Conservation (phyloP, 2,888 invertebrate species). For the Tenthredo livida region DNA sequence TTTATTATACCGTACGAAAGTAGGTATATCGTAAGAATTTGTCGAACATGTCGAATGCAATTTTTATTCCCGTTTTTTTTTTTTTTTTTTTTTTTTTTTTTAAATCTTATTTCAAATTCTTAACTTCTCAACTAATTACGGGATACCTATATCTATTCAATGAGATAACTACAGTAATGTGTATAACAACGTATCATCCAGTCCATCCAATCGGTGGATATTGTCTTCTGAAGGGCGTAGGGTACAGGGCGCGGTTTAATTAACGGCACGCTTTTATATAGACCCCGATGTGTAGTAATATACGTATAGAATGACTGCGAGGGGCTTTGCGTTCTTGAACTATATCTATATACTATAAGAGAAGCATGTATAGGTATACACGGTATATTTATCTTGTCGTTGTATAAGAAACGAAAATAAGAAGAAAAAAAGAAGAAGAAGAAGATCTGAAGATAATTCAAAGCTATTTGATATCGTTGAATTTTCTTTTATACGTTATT, state of each 20-base stretch:
- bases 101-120: background rate
- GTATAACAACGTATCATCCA: background rate
- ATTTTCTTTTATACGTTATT: background rate
- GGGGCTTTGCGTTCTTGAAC: background rate
- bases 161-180: background rate
- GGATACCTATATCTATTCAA: background rate
- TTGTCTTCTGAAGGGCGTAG: background rate
- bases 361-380: background rate
- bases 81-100: background rate
- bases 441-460: background rate
- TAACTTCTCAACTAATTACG: background rate
- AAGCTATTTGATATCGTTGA: background rate
- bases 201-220: background rate
- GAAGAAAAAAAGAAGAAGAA: background rate
- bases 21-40: too few species aligned
- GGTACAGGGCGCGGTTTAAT: constrained; percentile 31
- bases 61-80: background rate
- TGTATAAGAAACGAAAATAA: background rate
- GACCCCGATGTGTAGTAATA: background rate
- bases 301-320: background rate
- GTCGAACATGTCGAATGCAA: too few species aligned
- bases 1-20: background rate
- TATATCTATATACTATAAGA: background rate
- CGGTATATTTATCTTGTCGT: background rate
- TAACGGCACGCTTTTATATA: constrained; percentile 12